Conservation (phyloP, 2,113 vertebrate species). For the Pithys albifrons region DNA sequence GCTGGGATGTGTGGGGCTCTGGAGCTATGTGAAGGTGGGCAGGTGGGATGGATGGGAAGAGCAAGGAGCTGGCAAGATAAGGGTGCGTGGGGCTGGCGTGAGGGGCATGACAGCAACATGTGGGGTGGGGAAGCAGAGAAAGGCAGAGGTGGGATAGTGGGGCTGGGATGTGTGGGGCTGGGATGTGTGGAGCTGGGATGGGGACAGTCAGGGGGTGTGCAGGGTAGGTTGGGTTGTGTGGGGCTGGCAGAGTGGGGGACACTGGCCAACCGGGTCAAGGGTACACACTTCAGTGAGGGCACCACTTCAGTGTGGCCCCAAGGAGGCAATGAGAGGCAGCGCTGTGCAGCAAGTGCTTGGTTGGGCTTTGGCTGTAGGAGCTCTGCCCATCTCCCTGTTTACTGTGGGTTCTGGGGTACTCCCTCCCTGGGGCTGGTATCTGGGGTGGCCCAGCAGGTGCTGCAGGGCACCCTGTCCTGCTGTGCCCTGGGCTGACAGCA, state of each 20-base stretch:
- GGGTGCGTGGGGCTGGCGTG: not conserved
- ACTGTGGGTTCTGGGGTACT: not conserved
- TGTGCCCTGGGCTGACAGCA: not conserved
- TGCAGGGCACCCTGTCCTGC: not conserved
- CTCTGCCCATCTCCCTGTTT: not conserved
- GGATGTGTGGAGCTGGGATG: not conserved
- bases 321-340: not conserved
- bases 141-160: not conserved
- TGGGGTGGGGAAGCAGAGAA: not conserved
- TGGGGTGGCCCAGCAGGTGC: not conserved
- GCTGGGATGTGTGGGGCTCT: not conserved
- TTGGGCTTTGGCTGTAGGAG: not conserved
- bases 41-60: not conserved
- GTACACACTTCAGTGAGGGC: not conserved
- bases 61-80: not conserved
- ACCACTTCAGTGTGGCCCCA: not conserved
- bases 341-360: fast-evolving
- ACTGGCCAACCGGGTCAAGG: not conserved
- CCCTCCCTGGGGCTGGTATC: not conserved
- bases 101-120: not conserved
- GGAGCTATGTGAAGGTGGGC: not conserved
- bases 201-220: not conserved
- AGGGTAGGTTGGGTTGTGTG: not conserved
- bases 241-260: not conserved
- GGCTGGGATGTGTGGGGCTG: not conserved